Evolutionary conservation across 2,888 invertebrate species (phyloP), one percentile per base, ranked within the genome.

Genomic region (Campoletis raptor): DNA sequence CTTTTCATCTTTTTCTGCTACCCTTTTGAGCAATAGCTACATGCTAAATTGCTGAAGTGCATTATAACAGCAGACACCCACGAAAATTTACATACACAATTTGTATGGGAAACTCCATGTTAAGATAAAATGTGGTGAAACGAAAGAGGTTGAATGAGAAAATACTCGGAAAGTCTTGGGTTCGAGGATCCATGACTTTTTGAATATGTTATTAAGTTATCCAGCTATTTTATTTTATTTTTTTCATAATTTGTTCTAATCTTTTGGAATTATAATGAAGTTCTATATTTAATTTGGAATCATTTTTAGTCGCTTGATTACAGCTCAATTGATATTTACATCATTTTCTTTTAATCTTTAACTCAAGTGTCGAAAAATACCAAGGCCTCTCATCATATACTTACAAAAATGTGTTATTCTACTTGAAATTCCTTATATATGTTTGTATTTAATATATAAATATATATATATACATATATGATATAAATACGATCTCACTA

Each of bases 41-140:
- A 85, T 57, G 76, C 87, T 72, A 87, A 85, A 87, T 87, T 85
- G 76, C 74, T 73, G 73, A 80, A 87, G 72, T 61, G 70, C 66
- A 84, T 86, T 82, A 84, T 81, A 79, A 84, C 78, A 81, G 78
- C 70, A 81, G 57, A 69, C 69, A 64, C 15, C 76, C 64, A 48
- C 37, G 80, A 45, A 79, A 79, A 79, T 79, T 79, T 70, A 30
- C 79, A 79, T 72, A 45, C 24, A 30, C 48, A 45, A n/a, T 70
- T 24, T 36, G 0, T 52, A 66, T n/a, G 21, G 66, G 77, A 42
- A 0, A 52, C 52, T 66, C 52, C 37, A n/a, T 21, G 48, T 8
- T 1, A 61, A 61, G 30, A 61, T 0, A 30, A 61, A 61, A 8
- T 61, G 1, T 5, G 61, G 12, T 61, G 12, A 12, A 30, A 3